These are phyloP conservation scores for Abscondita cerata DNA, from an alignment of 2,888 invertebrate genomes.

Conservation along the genomic window DNA sequence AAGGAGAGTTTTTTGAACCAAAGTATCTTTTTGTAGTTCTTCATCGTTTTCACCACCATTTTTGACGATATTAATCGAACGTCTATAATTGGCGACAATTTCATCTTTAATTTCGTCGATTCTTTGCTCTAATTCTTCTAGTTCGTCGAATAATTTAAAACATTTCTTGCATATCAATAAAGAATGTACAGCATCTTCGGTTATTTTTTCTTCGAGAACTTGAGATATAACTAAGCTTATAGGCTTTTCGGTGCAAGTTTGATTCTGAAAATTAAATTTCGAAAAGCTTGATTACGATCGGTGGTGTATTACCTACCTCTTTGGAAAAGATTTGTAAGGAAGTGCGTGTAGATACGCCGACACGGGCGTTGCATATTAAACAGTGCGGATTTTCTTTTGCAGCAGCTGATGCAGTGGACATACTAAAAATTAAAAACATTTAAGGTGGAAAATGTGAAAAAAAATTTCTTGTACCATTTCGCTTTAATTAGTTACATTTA, in stretches of 20 bases:
- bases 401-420: conserved; percentile 43
- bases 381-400: conserved; percentile 59
- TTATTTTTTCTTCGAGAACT: conserved; percentile 61
- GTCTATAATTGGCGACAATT: conserved; percentile 61
- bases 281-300: background rate
- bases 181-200: conserved; percentile 63
- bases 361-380: conserved; percentile 67
- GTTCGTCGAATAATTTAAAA: conserved; percentile 67
- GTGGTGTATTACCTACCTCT: conserved; percentile 44
- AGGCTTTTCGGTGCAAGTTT: conserved; percentile 48
- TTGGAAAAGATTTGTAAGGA: conserved; percentile 63
- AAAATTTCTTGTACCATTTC: conserved; percentile 8
- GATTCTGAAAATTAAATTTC: conserved; percentile 40
- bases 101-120: conserved; percentile 62
- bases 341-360: conserved; percentile 62
- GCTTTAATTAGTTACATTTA: background rate
- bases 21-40: conserved; percentile 44
- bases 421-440: conserved; percentile 39
- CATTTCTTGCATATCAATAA: conserved; percentile 73
- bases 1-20: conserved; percentile 53
- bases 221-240: conserved; percentile 57
- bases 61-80: conserved; percentile 38
- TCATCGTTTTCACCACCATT: conserved; percentile 44
- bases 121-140: conserved; percentile 65
- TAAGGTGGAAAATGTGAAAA: background rate